Percentiles rank a stretch among this genome's conserved stretches.
Evolutionary conservation across 2,113 vertebrate genomes (phyloP).

Genomic region (Festucalex cinctus): DNA sequence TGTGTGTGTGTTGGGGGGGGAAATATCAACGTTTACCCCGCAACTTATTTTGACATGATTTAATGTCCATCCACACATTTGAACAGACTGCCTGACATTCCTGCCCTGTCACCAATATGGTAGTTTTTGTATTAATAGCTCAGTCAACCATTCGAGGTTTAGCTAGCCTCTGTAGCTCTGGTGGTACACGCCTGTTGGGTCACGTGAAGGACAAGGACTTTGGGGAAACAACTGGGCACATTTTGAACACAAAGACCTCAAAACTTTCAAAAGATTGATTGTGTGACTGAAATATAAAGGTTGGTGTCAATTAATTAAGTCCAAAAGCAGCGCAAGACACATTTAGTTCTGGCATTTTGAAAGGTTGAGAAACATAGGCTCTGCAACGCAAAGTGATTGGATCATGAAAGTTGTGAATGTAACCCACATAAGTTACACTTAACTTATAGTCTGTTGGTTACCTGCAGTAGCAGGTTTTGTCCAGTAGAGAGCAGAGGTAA

Average conservation of each 20-base stretch:
- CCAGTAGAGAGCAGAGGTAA: no score
- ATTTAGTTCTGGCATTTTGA: not conserved
- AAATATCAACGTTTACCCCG: conserved; percentile 36
- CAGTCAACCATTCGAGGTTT: conserved; percentile 62
- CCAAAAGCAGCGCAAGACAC: no score
- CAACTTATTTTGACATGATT: conserved; percentile 45
- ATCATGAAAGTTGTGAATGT: no score
- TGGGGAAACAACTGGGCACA: not conserved
- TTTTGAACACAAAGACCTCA: not conserved
- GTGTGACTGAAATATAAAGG: no score
- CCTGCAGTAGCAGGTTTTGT: no score
- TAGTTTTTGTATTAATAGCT: conserved; percentile 60
- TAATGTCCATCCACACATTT: conserved; percentile 21
- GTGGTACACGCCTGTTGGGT: conserved; percentile 40
- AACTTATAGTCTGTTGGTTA: no score
- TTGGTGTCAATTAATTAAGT: no score
- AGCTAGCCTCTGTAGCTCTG: conserved; percentile 34
- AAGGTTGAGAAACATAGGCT: not conserved
- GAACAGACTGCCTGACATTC: conserved; percentile 24
- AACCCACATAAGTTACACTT: no score
- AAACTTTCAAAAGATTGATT: no score
- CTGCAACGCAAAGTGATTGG: no score
- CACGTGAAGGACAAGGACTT: conserved; percentile 30
- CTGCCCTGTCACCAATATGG: conserved; percentile 24
- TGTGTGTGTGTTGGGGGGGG: no score